phyloP scores from a whole-genome alignment of 2,888 invertebrate species.

The Sphaerophoria taeniata region DNA sequence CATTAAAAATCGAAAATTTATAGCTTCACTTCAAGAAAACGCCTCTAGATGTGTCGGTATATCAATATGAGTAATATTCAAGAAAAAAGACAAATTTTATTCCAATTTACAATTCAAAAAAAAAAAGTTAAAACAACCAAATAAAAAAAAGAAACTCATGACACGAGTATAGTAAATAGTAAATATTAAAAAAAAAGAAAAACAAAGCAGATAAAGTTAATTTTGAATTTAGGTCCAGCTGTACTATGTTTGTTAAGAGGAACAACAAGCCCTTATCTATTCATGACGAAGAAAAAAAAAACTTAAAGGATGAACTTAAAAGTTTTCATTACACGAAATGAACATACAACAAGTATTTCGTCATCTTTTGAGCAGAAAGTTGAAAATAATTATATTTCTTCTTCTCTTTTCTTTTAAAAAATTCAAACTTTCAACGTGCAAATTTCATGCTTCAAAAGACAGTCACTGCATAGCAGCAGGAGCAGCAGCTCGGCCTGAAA shows the following conservation, averaged over 20 bases:
- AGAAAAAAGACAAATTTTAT: too few relatives aligned
- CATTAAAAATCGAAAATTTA: too few relatives aligned
- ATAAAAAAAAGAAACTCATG: background rate
- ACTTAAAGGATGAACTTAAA: constrained; percentile 29
- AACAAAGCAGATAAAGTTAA: constrained; percentile 33
- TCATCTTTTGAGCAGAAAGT: constrained; percentile 60
- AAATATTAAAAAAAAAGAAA: too few relatives aligned
- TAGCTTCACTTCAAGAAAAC: too few relatives aligned
- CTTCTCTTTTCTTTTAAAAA: background rate
- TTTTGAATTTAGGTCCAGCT: constrained; percentile 40
- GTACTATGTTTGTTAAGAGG: constrained; percentile 20
- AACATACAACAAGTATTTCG: constrained; percentile 69
- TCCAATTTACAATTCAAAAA: too few relatives aligned
- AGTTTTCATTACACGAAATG: constrained; percentile 61
- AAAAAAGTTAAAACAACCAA: too few relatives aligned
- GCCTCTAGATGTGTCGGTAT: too few relatives aligned
- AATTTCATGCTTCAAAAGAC: background rate
- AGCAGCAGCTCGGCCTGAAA: constrained; percentile 10
- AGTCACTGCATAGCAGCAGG: constrained; percentile 17
- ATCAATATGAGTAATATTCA: too few relatives aligned
- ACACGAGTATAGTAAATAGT: too few relatives aligned
- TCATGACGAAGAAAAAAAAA: constrained; percentile 53
- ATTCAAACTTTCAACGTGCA: constrained; percentile 46
- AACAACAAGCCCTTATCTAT: too few relatives aligned
- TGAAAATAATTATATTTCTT: constrained; percentile 30